Conservation (phyloP, 2,888 invertebrate species). For the Camponotus fellah region DNA sequence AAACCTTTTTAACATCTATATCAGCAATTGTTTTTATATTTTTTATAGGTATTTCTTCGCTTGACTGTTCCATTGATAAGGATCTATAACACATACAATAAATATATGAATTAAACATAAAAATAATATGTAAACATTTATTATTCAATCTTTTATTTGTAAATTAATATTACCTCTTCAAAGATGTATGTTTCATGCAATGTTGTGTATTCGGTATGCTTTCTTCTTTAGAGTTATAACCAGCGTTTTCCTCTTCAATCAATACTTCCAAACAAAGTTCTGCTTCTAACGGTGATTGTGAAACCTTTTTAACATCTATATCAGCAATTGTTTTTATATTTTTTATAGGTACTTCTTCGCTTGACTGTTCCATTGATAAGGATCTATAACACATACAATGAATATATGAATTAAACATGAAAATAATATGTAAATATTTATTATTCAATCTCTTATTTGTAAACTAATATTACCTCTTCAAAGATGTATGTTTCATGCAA, state of each 20-base stretch:
- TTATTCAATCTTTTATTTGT: background rate
- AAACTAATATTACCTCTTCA: slow-evolving; percentile 6
- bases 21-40: background rate
- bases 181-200: background rate
- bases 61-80: background rate
- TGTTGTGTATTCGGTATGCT: background rate
- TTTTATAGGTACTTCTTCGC: background rate
- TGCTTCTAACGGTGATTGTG: background rate
- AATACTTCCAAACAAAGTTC: background rate
- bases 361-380: background rate
- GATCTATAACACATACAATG: background rate
- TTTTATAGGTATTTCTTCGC: background rate
- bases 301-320: background rate
- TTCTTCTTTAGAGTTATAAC: background rate
- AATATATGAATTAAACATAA: background rate
- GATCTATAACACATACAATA: background rate
- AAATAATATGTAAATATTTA: slow-evolving; percentile 3
- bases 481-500: background rate
- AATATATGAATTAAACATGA: background rate
- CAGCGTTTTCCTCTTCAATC: background rate
- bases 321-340: background rate
- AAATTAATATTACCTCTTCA: slow-evolving; percentile 6
- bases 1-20: background rate
- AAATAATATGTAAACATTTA: slow-evolving; percentile 4
- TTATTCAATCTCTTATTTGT: background rate